Evolutionary conservation across 2,797 vertebrate species (phyloP).

Genomic region (Pelobates cultripes): DNA sequence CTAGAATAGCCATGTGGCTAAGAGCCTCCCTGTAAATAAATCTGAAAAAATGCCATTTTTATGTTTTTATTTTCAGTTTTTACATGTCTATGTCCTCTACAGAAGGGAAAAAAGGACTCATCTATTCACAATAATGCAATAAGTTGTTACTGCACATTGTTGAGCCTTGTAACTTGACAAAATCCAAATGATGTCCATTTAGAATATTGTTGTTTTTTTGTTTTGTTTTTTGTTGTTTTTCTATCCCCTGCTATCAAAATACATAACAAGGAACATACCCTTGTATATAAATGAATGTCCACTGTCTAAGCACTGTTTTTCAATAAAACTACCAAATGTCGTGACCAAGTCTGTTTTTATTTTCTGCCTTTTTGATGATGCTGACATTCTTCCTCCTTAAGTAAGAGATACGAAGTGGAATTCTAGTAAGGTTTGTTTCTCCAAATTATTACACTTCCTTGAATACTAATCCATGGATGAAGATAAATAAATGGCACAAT

Average conservation of each 20-base stretch:
- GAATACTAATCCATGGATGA: no score
- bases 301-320: constrained; percentile 40
- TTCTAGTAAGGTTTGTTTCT: no score
- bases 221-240: constrained; percentile 16
- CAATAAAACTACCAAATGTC: constrained; percentile 43
- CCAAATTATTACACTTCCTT: no score
- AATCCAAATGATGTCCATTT: constrained; percentile 25
- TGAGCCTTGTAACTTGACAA: constrained; percentile 23
- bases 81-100: constrained; percentile 26
- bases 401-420: no score
- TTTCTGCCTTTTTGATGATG: background rate
- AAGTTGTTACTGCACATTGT: constrained; percentile 18
- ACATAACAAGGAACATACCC: background rate
- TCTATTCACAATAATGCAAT: constrained; percentile 35
- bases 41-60: constrained; percentile 35
- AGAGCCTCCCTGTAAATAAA: constrained; percentile 43
- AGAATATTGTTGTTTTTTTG: constrained; percentile 30
- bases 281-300: constrained; percentile 16
- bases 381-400: background rate
- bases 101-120: background rate
- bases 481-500: no score
- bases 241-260: background rate
- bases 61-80: constrained; percentile 51
- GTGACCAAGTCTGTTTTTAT: constrained; percentile 7
- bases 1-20: constrained; percentile 19